Percentiles rank a stretch among this genome's conserved stretches.
Conservation (phyloP, 1,140 invertebrate genomes). For the Eueides isabella region DNA sequence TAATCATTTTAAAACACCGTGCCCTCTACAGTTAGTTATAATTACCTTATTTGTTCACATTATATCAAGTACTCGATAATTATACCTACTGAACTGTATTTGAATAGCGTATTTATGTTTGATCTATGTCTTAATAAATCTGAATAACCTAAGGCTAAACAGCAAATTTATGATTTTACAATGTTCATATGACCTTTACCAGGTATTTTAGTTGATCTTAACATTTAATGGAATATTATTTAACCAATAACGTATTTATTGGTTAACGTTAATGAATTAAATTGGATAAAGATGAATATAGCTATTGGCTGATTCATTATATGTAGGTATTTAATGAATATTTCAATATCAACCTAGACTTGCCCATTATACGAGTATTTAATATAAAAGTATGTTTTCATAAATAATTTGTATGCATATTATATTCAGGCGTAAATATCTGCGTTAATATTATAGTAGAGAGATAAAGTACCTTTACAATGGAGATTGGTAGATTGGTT, state of each 20-base stretch:
- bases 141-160: conserved; percentile 27
- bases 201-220: conserved; percentile 25
- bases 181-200: conserved; percentile 24
- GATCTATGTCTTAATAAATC: conserved; percentile 25
- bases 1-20: neutral
- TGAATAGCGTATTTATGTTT: conserved; percentile 26
- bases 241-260: too few species aligned
- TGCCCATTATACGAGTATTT: neutral
- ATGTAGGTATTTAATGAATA: neutral
- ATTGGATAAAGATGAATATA: conserved; percentile 19
- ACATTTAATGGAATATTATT: conserved; percentile 14
- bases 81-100: conserved; percentile 12
- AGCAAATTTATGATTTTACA: conserved; percentile 31
- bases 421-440: too few species aligned
- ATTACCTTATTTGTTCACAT: conserved; percentile 4
- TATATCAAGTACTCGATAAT: conserved; percentile 19
- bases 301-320: conserved; percentile 2
- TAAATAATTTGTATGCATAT: too few species aligned
- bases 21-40: neutral
- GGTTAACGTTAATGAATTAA: conserved; percentile 27
- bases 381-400: too few species aligned
- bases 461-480: too few species aligned
- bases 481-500: too few species aligned
- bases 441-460: too few species aligned
- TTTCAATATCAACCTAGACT: neutral